Base-by-base conservation (phyloP, 2,888 invertebrate genomes). In the Buathra laborator region DNA sequence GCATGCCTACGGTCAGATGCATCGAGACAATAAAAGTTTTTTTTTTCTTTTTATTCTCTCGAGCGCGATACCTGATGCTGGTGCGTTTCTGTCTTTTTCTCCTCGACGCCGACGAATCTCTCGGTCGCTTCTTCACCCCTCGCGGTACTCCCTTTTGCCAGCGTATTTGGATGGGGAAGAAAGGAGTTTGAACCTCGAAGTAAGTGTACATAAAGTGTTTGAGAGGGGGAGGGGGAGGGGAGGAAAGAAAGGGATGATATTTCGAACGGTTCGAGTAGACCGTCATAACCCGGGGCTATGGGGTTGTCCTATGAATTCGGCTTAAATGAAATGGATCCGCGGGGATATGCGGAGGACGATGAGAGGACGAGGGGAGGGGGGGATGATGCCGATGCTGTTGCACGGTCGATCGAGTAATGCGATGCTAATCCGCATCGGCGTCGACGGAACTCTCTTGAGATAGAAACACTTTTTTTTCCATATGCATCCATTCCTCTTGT, bases 291-390 rank as follows among this genome's bases (percentile, higher is more conserved):
- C 88, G 86, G 86, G 89, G 91, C 92, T 84, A 89, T 84, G 84
- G 86, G 81, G 85, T 85, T 77, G 86, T 90, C 92, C 92, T 92
- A 94, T 94, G 94, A 94, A 94, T 93, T 93, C 91, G 93, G 93
- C 93, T 94, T 93, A 94, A 91, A 91, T 93, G 94, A 94, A 94
- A 94, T 93, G 90, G 93, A 94, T 93, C 93, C 90, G 75, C 74
- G 86, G 82, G 37, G 16, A 64, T 19, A n/a, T 16, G 70, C 14
- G 68, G 46, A 43, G 19, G 48, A 59, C 79, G 78, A 10, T 24
- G 29, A 46, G 70, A 68, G 51, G 48, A 3, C 16, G 51, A n/a
- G 19, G 9, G 14, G 32, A 12, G 16, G 14, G 37, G 37, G 51
- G 12, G 74, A 67, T 56, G 59, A 43, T 48, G 62, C 29, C 16